These are phyloP conservation scores for Sterrhoptilus dennistouni DNA, from an alignment of 2,113 vertebrate species.

Conservation along the genomic window DNA sequence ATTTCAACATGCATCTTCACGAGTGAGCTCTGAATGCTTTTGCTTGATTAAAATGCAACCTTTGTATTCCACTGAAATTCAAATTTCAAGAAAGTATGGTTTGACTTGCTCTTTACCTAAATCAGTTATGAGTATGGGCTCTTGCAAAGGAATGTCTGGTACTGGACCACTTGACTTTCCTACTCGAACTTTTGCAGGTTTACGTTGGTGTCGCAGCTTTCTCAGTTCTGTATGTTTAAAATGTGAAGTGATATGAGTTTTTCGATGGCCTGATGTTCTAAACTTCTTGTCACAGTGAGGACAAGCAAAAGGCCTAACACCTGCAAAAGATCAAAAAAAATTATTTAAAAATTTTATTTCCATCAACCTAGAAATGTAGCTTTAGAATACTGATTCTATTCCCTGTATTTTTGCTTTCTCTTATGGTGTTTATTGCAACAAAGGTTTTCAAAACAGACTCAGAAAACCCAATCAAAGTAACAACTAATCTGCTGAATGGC, in stretches of 20 bases:
- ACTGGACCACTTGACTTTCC: constrained; percentile 86
- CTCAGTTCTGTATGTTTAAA: constrained; percentile 91
- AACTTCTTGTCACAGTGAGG: constrained; percentile 99
- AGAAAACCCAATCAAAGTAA: background rate
- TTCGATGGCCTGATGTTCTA: constrained; percentile 94
- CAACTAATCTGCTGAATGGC: background rate
- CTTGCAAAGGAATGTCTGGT: constrained; percentile 93
- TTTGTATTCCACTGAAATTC: background rate
- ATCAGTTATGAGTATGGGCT: constrained; percentile 98
- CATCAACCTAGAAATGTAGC: background rate
- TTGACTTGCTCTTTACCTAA: constrained; percentile 77
- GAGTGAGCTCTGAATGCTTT: background rate
- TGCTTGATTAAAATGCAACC: background rate
- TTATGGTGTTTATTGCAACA: background rate
- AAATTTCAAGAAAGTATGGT: background rate
- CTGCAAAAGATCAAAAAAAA: constrained; percentile 61
- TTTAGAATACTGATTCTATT: background rate
- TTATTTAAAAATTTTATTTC: background rate
- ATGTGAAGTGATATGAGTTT: constrained; percentile 95
- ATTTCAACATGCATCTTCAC: background rate
- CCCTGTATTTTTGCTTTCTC: background rate
- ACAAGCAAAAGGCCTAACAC: constrained; percentile 93
- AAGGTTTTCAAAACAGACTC: background rate
- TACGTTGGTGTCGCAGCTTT: constrained; percentile 91
- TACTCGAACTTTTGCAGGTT: constrained; percentile 83